Conservation (phyloP, 2,797 vertebrate genomes). For the Melanotaenia nigrans region DNA sequence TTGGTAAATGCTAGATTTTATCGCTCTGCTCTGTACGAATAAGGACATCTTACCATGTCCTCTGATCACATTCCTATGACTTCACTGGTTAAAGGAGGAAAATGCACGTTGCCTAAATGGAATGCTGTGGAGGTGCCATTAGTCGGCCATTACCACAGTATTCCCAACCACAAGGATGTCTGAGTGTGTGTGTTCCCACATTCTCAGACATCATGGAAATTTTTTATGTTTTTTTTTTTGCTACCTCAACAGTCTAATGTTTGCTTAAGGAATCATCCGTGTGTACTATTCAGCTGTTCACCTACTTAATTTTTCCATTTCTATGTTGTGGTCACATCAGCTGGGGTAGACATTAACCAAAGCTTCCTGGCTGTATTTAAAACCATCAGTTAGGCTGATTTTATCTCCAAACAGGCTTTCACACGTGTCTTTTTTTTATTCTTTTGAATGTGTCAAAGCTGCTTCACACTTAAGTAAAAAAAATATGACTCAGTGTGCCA, state of each 20-base stretch:
- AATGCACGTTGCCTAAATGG: constrained; percentile 59
- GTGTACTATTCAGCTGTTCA: constrained; percentile 38
- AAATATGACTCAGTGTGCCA: constrained; percentile 3
- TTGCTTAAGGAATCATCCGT: constrained; percentile 66
- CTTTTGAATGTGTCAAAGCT: not conserved
- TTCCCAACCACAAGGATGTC: constrained; percentile 60
- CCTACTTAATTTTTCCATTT: constrained; percentile 15
- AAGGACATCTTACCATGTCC: constrained; percentile 53
- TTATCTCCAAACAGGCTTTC: not conserved
- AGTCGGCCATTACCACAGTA: constrained; percentile 62
- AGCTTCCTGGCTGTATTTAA: constrained; percentile 11
- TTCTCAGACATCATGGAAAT: constrained; percentile 62
- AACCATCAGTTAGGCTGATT: not conserved
- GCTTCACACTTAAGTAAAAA: not conserved
- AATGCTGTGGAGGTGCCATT: constrained; percentile 72
- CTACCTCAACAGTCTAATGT: constrained; percentile 71
- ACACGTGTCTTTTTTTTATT: not conserved
- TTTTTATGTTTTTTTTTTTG: constrained; percentile 19
- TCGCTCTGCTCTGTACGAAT: constrained; percentile 38
- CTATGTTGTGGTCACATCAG: constrained; percentile 21
- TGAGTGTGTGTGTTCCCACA: constrained; percentile 40
- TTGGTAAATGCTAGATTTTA: constrained; percentile 25
- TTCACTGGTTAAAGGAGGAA: constrained; percentile 54
- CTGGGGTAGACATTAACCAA: constrained; percentile 16
- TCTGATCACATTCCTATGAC: constrained; percentile 46